phyloP scores from a whole-genome alignment of 1,140 invertebrate genomes.

The Sinonovacula constricta region DNA sequence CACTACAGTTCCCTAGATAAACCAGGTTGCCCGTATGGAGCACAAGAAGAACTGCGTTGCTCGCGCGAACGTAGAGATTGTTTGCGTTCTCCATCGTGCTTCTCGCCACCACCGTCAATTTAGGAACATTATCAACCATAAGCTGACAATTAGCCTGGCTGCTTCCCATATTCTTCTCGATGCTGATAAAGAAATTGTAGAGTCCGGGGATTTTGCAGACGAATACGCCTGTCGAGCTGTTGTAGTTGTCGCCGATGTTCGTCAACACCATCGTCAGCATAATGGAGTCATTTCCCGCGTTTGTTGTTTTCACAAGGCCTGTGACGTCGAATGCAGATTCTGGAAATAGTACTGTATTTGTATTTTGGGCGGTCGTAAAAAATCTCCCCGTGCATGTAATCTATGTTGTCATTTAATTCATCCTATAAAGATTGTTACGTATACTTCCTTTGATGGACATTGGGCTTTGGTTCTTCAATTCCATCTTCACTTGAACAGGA shows the following conservation, averaged over 20 bases:
- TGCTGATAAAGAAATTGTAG: constrained; percentile 29
- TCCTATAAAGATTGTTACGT: too few species aligned
- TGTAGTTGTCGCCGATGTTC: constrained; percentile 34
- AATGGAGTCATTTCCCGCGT: constrained; percentile 16
- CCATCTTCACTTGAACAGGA: too few species aligned
- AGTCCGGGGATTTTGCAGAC: constrained; percentile 18
- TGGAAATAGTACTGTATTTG: too few species aligned
- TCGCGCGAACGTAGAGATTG: constrained; percentile 8
- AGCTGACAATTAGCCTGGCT: constrained; percentile 19
- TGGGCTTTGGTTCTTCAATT: too few species aligned
- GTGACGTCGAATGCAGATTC: too few species aligned
- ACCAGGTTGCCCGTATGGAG: background rate
- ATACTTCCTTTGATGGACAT: too few species aligned
- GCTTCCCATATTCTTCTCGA: constrained; percentile 18
- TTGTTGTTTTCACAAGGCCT: too few species aligned
- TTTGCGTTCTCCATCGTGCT: background rate
- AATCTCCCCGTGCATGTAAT: too few species aligned
- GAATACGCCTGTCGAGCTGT: constrained; percentile 20
- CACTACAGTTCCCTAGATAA: constrained; percentile 17
- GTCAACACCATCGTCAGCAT: constrained; percentile 9
- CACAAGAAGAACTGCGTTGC: constrained; percentile 15
- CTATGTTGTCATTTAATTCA: too few species aligned
- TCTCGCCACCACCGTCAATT: background rate
- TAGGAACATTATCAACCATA: background rate
- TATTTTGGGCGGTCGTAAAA: too few species aligned